Percentiles rank a stretch among this genome's conserved stretches.
phyloP scores from a whole-genome alignment of 2,797 vertebrate species.

The Buceros bicornis region DNA sequence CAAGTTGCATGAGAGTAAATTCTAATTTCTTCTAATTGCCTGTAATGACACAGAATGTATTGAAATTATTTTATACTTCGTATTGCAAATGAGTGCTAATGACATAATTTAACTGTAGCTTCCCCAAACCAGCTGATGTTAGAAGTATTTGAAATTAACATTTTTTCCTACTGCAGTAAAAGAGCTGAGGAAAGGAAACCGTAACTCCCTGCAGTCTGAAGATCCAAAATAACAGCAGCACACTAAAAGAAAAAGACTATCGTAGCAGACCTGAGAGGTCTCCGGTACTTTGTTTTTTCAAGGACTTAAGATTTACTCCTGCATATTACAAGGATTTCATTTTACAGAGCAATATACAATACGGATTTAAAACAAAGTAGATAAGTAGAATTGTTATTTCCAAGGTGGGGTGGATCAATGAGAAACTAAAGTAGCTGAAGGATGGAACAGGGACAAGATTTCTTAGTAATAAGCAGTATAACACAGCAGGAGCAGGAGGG shows the following conservation, averaged over 20 bases:
- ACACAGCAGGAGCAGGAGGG: neutral
- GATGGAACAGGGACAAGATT: neutral
- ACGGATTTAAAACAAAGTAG: neutral
- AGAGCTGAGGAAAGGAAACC: neutral
- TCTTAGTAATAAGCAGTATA: neutral
- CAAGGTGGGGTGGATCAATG: neutral
- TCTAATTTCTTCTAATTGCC: neutral
- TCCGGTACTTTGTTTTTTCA: neutral
- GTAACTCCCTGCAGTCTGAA: neutral
- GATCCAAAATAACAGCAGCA: neutral
- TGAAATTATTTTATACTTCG: neutral
- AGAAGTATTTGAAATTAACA: neutral
- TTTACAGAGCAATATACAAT: neutral
- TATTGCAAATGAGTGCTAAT: neutral
- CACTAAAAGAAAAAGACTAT: neutral
- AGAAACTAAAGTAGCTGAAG: neutral
- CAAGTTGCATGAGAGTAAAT: neutral
- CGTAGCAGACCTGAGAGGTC: neutral
- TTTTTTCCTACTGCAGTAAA: conserved; percentile 29
- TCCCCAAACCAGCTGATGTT: neutral
- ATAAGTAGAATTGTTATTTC: neutral
- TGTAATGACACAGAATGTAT: neutral
- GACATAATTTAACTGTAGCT: neutral
- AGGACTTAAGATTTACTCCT: neutral
- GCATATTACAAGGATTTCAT: neutral